Evolutionary conservation across 2,797 vertebrate species (phyloP), one percentile per base, ranked within the genome.

Genomic region (Dallia pectoralis): DNA sequence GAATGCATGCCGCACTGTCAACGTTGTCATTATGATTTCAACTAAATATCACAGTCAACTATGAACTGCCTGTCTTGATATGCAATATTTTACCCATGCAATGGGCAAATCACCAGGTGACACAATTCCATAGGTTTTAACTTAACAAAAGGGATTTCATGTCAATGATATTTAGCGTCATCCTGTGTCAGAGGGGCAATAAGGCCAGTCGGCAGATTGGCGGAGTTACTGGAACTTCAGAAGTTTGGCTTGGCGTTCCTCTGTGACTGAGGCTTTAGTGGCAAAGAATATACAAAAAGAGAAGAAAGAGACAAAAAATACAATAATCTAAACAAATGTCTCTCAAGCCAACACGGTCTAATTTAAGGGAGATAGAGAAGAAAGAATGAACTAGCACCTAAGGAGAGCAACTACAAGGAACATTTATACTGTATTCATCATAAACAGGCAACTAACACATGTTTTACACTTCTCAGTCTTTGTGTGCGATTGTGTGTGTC

Each of bases 161-260:
- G 95, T 96, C 94, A 94, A 91, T 96, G 96, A 97, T 96, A 97
- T 98, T 97, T 96, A 96, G 91, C 90, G 89, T 94, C 93, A 95
- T 95, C 95, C 93, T 85, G 91, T 93, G 93, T 96, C 92, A 95
- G 40, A 9, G 40, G 7, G 40, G 40, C 95, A 94, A 95, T 94
- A 93, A 91, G 93, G 92, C 92, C 92, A 94, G 95, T 96, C 95
- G 96, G 95, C 95, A 95, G 92, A 96, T 95, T 96, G 94, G 93
- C 93, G 94, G 93, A 93, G 92, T 92, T 88, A 85, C 78, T 87
- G 89, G 91, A 70, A 87, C 81, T 47, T 65, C 69, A 68, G 77
- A 64, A 67, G 90, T 91, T 15, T 8, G 27, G 29, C 27, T 65
- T 32, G 30, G 63, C 29, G 2, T 33, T 30, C 16, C 29, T 65